Conservation (phyloP, 2,113 vertebrate species). For the Engystomops pustulosus region DNA sequence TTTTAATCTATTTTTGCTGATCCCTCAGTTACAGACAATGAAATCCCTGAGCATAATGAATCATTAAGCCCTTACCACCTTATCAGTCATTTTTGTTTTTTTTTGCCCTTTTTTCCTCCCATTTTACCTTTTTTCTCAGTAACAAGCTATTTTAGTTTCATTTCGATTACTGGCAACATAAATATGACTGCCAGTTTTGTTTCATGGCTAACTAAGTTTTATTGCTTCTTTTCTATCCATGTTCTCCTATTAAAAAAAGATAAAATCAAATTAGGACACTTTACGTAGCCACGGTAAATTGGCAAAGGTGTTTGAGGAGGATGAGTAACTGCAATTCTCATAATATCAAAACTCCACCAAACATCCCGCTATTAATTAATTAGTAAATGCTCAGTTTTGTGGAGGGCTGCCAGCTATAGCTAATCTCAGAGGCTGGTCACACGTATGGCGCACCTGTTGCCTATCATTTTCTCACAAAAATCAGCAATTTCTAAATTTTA, state of each 20-base stretch:
- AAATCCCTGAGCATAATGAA: neutral
- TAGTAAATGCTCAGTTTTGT: neutral
- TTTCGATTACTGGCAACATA: slow-evolving; percentile 32
- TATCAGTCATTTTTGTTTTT: neutral
- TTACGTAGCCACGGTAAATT: slow-evolving; percentile 51
- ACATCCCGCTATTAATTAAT: slow-evolving; percentile 51
- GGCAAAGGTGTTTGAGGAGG: slow-evolving; percentile 51
- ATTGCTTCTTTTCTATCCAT: slow-evolving; percentile 46
- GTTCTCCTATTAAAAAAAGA: slow-evolving; percentile 59
- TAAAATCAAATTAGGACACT: slow-evolving; percentile 57
- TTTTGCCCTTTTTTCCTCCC: neutral
- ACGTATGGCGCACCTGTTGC: neutral
- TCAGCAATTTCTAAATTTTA: no score
- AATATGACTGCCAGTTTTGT: slow-evolving; percentile 57
- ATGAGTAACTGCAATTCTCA: slow-evolving; percentile 27
- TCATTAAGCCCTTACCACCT: neutral
- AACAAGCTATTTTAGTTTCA: slow-evolving; percentile 29
- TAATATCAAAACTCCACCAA: slow-evolving; percentile 46
- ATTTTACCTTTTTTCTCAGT: neutral
- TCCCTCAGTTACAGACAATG: neutral
- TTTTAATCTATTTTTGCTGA: no score
- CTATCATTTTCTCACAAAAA: neutral
- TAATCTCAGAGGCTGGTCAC: slow-evolving; percentile 30
- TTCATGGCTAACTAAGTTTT: slow-evolving; percentile 51
- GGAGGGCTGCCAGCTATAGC: neutral